phyloP scores from a whole-genome alignment of 2,113 vertebrate genomes.

The Monopterus albus region DNA sequence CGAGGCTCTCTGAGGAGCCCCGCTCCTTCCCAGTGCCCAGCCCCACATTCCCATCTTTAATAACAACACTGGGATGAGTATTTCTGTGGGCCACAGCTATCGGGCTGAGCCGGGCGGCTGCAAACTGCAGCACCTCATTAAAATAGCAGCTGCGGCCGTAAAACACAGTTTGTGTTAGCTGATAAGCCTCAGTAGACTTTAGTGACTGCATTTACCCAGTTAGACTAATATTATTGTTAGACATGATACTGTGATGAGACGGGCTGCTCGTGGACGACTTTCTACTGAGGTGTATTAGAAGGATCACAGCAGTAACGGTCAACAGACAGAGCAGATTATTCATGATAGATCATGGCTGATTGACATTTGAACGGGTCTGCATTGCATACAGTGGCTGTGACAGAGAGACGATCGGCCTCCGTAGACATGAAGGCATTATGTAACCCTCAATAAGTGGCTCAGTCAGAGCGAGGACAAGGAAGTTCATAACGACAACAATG shows the following conservation, averaged over 20 bases:
- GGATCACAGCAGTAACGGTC: background rate
- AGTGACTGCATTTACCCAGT: conserved; percentile 84
- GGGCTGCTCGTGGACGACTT: conserved; percentile 73
- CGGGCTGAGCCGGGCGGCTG: conserved; percentile 82
- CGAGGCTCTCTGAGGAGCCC: too few species aligned
- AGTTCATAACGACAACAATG: too few species aligned
- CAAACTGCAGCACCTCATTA: conserved; percentile 93
- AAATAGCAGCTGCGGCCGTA: conserved; percentile 88
- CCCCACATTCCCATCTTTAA: conserved; percentile 23
- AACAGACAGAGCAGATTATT: background rate
- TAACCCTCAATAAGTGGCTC: too few species aligned
- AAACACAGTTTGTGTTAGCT: conserved; percentile 93
- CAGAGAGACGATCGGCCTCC: too few species aligned
- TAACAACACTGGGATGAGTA: conserved; percentile 32
- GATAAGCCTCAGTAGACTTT: conserved; percentile 88
- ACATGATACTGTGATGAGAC: conserved; percentile 82
- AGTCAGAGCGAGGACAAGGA: too few species aligned
- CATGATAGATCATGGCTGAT: too few species aligned
- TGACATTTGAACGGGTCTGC: too few species aligned
- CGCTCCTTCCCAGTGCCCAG: too few species aligned
- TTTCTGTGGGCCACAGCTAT: conserved; percentile 65
- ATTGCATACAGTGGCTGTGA: too few species aligned
- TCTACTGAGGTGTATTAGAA: conserved; percentile 1
- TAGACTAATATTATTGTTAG: conserved; percentile 93
- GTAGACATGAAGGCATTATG: too few species aligned